Conservation (phyloP, 2,888 invertebrate genomes). For the Allygus modestus region DNA sequence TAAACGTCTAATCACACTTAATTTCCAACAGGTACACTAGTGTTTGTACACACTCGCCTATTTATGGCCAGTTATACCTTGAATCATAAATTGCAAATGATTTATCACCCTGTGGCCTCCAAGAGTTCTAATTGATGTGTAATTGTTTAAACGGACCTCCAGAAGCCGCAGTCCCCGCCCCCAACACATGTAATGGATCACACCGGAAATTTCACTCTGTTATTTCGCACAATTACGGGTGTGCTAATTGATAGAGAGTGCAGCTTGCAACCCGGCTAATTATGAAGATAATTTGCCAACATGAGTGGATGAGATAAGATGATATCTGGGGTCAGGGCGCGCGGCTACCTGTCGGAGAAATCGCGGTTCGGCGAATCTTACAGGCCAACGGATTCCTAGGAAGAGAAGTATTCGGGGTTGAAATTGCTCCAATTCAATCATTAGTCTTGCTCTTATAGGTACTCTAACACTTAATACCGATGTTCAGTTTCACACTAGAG, state of each 20-base stretch:
- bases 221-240: conserved; percentile 54
- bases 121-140: not conserved
- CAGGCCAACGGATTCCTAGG: not conserved
- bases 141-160: conserved; percentile 30
- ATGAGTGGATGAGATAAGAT: conserved; percentile 37
- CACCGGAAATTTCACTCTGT: conserved; percentile 43
- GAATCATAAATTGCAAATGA: not conserved
- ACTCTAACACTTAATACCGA: not conserved
- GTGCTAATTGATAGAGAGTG: conserved; percentile 51
- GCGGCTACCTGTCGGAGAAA: not conserved
- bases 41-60: not conserved
- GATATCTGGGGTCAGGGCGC: not conserved
- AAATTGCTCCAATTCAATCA: not conserved
- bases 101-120: conserved; percentile 3
- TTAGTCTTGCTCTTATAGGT: not conserved
- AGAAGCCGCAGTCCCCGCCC: not conserved
- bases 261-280: conserved; percentile 1
- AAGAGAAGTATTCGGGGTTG: not conserved
- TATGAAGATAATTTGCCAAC: conserved; percentile 27
- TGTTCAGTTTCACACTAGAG: too few relatives aligned
- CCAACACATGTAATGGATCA: conserved; percentile 18
- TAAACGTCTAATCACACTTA: too few relatives aligned
- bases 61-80: not conserved
- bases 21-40: not conserved
- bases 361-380: not conserved